Conservation (phyloP, 2,888 invertebrate species). For the Melieria omissa region DNA sequence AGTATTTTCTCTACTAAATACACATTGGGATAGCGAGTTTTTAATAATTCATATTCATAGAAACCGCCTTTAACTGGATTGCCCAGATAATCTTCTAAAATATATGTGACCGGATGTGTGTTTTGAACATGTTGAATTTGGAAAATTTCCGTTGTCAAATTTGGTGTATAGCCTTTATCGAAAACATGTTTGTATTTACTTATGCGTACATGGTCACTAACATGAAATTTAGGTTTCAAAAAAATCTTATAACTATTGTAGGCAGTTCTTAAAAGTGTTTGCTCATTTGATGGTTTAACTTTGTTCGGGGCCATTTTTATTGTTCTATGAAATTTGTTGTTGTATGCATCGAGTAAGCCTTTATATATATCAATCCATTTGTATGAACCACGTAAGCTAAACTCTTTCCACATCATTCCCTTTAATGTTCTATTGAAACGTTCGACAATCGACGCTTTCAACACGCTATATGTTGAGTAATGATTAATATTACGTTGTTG, state of each 20-base stretch:
- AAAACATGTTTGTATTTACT: slow-evolving; percentile 36
- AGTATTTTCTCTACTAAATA: slow-evolving; percentile 55
- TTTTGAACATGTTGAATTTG: slow-evolving; percentile 48
- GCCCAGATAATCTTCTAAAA: slow-evolving; percentile 48
- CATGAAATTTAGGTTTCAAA: slow-evolving; percentile 25
- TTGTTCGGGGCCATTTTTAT: slow-evolving; percentile 27
- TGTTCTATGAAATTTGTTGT: slow-evolving; percentile 36
- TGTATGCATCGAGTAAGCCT: slow-evolving; percentile 43
- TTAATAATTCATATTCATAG: slow-evolving; percentile 54
- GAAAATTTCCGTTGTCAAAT: slow-evolving; percentile 56
- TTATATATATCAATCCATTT: slow-evolving; percentile 48
- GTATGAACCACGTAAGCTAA: slow-evolving; percentile 43
- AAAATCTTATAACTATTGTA: slow-evolving; percentile 18
- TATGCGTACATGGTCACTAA: slow-evolving; percentile 31
- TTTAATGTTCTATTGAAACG: too few species aligned
- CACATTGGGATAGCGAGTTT: slow-evolving; percentile 51
- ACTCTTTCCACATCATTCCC: slow-evolving; percentile 45
- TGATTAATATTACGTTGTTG: slow-evolving; percentile 40
- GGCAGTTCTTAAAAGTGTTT: slow-evolving; percentile 12
- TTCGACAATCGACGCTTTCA: slow-evolving; percentile 4
- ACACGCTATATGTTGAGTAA: slow-evolving; percentile 41
- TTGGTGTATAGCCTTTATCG: slow-evolving; percentile 51
- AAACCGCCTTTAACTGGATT: slow-evolving; percentile 52
- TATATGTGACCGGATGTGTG: slow-evolving; percentile 46
- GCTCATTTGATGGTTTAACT: slow-evolving; percentile 17